Conservation (phyloP, 2,113 vertebrate genomes). For the Cettia cetti region DNA sequence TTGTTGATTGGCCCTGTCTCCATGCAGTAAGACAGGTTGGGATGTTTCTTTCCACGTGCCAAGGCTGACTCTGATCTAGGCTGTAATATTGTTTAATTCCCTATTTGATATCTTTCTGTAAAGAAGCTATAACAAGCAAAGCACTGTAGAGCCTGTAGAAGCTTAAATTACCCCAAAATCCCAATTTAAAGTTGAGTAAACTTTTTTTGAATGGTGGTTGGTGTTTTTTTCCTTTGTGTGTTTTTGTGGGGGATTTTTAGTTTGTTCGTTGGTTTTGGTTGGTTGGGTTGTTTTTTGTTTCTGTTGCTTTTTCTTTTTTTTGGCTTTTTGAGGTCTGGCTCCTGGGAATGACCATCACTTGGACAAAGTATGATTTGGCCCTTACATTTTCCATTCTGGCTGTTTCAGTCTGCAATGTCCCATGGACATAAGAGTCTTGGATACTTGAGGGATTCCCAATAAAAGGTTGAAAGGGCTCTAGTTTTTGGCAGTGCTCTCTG, state of each 20-base stretch:
- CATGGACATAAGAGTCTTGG: background rate
- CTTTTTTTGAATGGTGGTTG: background rate
- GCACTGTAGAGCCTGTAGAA: background rate
- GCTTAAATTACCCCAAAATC: background rate
- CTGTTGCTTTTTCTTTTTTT: no score
- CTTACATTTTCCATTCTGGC: background rate
- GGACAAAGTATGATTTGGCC: background rate
- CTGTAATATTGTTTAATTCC: background rate
- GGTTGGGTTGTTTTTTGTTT: no score
- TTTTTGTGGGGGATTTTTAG: background rate
- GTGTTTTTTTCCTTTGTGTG: rapidly evolving
- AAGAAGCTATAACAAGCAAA: background rate
- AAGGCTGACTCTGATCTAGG: background rate
- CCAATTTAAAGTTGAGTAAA: background rate
- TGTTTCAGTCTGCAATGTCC: background rate
- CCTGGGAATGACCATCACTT: background rate
- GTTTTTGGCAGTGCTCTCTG: background rate
- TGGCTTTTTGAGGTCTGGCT: background rate
- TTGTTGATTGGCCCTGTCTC: background rate
- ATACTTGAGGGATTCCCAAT: background rate
- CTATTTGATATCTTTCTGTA: background rate
- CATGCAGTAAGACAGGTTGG: background rate
- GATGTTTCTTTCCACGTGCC: background rate
- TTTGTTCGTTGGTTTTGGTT: background rate
- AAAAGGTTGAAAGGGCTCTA: background rate